A percentile compares a stretch with the other conserved stretches of the same genome.
These are phyloP conservation scores for Caretta caretta DNA, from an alignment of 2,113 vertebrate species.

Conservation along the genomic window DNA sequence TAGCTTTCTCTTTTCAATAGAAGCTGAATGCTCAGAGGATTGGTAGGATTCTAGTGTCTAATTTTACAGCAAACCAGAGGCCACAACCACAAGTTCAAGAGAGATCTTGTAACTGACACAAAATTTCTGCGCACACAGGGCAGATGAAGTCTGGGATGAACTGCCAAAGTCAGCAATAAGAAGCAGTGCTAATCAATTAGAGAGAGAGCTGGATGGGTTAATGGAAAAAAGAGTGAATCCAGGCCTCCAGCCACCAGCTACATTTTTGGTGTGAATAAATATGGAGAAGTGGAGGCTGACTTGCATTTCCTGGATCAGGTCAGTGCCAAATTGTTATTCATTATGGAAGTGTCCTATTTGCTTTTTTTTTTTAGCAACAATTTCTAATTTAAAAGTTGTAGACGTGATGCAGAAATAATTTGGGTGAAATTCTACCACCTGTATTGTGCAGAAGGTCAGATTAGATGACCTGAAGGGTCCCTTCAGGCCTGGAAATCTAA, in stretches of 20 bases:
- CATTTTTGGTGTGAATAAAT: background rate
- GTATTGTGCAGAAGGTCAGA: background rate
- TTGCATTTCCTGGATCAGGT: background rate
- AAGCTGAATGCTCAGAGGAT: background rate
- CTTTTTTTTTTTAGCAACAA: background rate
- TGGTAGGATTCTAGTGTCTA: accelerated
- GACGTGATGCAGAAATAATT: background rate
- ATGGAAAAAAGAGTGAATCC: accelerated
- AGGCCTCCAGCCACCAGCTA: background rate
- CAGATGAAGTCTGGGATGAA: background rate
- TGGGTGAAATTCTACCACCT: background rate
- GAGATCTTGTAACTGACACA: accelerated
- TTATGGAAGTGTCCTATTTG: background rate
- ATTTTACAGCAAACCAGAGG: background rate
- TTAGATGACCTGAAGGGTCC: constrained; percentile 11
- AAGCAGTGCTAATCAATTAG: accelerated
- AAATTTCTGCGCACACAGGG: background rate
- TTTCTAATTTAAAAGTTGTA: background rate
- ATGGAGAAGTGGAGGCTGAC: background rate
- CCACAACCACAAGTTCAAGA: background rate
- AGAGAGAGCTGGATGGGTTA: background rate
- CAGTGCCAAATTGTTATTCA: background rate
- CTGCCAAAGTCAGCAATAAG: accelerated
- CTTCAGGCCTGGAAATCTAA: constrained; percentile 4
- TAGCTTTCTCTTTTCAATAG: background rate